Evolutionary conservation across 1,140 invertebrate species (phyloP).

Genomic region (Lutraria rhynchaena): DNA sequence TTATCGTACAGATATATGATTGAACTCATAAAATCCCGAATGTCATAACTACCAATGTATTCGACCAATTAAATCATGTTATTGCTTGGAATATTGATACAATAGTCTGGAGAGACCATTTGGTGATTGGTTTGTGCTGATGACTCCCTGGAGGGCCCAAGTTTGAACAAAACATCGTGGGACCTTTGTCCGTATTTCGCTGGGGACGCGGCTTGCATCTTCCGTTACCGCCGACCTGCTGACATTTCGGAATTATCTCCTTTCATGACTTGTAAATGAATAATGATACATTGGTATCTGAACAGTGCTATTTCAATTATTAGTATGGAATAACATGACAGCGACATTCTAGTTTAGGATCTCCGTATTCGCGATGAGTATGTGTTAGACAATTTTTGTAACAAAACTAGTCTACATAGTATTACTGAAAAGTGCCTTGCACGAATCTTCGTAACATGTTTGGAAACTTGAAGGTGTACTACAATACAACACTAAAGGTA

Average conservation of each 20-base stretch:
- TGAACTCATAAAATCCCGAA: neutral
- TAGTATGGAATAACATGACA: too few relatives aligned
- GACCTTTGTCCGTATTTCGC: slow-evolving; percentile 13
- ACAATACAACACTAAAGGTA: too few relatives aligned
- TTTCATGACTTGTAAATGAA: slow-evolving; percentile 10
- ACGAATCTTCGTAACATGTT: too few relatives aligned
- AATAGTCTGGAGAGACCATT: slow-evolving; percentile 11
- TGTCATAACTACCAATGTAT: slow-evolving; percentile 24
- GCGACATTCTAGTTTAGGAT: too few relatives aligned
- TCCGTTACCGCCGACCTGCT: slow-evolving; percentile 25
- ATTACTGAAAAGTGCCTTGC: too few relatives aligned
- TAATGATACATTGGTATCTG: slow-evolving; percentile 28
- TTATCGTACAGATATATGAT: neutral
- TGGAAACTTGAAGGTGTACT: too few relatives aligned
- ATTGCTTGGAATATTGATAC: slow-evolving; percentile 15
- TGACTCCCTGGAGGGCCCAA: neutral
- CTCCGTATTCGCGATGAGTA: too few relatives aligned
- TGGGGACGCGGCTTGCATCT: neutral
- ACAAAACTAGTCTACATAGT: too few relatives aligned
- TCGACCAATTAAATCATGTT: slow-evolving; percentile 18
- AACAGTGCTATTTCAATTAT: slow-evolving; percentile 18
- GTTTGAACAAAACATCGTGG: neutral
- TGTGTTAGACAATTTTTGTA: too few relatives aligned
- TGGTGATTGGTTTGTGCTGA: neutral
- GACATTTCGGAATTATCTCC: slow-evolving; percentile 1